Evolutionary conservation across 1,140 invertebrate species (phyloP), one percentile per base, ranked within the genome.

Genomic region (Drosophila leontia): DNA sequence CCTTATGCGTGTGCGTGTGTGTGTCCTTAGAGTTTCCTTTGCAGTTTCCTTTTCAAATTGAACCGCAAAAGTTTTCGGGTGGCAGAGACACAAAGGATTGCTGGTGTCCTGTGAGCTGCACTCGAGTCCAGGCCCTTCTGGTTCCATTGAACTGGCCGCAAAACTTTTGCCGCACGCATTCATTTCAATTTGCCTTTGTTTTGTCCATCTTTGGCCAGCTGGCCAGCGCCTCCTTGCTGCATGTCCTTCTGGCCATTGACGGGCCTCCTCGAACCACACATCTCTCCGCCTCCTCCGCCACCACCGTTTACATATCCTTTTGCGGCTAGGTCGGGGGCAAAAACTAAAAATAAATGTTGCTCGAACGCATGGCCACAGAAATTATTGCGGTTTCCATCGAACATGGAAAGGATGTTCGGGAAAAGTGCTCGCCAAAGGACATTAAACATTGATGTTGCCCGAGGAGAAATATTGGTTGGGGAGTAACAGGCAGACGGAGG

Each of bases 111-210:
- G 82, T 53, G 72, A 81, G 74, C 77, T 80, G 68, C 76, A 82
- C 68, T 79, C 78, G 51, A 62, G 58, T 48, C 37, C 29, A 32
- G 65, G 41, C 48, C 50, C 51, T 32, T 45, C 47, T 44, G 35
- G 35, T 56, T 45, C 50, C 39, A 55, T 57, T 56, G 35, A 56
- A 23, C 39, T 51, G 78, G 53, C 51, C 80, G 45, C 67, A 88
- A 85, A 87, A 90, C 72, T 91, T 88, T 90, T 61, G 67, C 85
- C 86, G 64, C 78, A 91, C 76, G 78, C 78, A 85, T 91, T 91
- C 86, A 85, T 88, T 79, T 88, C 85, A 91, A 90, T 88, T 88
- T 86, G 78, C 65, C 56, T 83, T 74, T 58, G 70, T 71, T 71
- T 78, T 79, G 67, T 67, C 13, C 51, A 42, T 63, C 34, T 57